Evolutionary conservation across 2,888 invertebrate genomes (phyloP), one percentile per base, ranked within the genome.

Genomic region (Lepas anatifera): DNA sequence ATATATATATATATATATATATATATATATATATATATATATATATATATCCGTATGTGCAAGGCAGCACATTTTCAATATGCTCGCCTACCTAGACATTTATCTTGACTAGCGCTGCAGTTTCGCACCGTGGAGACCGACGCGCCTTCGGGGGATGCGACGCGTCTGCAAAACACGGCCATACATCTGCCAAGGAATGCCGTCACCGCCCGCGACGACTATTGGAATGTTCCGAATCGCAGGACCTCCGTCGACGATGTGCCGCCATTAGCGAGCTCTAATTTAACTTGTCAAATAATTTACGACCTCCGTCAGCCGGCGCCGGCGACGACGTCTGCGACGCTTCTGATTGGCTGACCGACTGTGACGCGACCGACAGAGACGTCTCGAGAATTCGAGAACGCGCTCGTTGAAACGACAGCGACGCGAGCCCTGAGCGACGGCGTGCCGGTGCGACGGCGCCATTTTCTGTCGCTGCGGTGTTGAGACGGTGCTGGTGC

Each of bases 111-210:
- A n/a, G n/a, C n/a, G n/a, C n/a, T n/a, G n/a, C n/a, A n/a, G n/a
- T n/a, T n/a, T n/a, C n/a, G n/a, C n/a, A n/a, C n/a, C n/a, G n/a
- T n/a, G n/a, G n/a, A n/a, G n/a, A n/a, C n/a, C n/a, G n/a, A n/a
- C n/a, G n/a, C n/a, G n/a, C n/a, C n/a, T n/a, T n/a, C n/a, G n/a
- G n/a, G n/a, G n/a, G n/a, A n/a, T n/a, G n/a, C n/a, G n/a, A n/a
- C n/a, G n/a, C n/a, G n/a, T n/a, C n/a, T n/a, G n/a, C n/a, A 58
- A 58, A 58, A 58, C 58, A 58, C 58, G 58, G 35, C 58, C 58
- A 58, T 58, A 35, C 16, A 58, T 58, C 58, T 58, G 27, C 35
- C 7, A 10, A 41, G 58, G 58, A 16, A 58, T n/a, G 52, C 52
- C 52, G 29, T 11, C 52, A 35, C 6, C 58, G 58, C 7, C 25